Base-by-base conservation (phyloP, 2,888 invertebrate genomes). In the Apodemia mormo region DNA sequence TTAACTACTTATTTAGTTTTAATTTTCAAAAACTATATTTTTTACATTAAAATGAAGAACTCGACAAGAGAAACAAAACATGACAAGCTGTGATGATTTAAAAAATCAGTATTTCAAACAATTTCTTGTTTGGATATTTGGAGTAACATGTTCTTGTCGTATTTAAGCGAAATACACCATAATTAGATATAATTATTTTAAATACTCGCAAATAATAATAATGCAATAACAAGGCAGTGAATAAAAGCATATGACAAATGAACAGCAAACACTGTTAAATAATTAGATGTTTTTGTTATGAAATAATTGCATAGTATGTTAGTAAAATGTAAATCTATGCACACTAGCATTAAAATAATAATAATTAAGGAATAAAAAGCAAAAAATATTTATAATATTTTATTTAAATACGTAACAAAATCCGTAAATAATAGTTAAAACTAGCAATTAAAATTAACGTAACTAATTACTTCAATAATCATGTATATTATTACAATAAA, bases 341-440 rank as follows among this genome's bases (percentile, higher is more conserved):
- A 49, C 14, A 49, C 6, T 49, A 49, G 12, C 12, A 45, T 14
- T 45, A 45, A 45, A 12, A 45, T 45, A 43, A 40, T 40, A 45
- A 12, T 45, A 49, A 14, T 49, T n/a, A 49, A 37, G 33, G 70
- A 66, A 70, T 70, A 77, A 77, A 78, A 77, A 71, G 71, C 77
- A 69, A 43, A 70, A 70, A 73, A 72, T 72, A 76, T 78, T 78
- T 78, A 68, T n/a, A 67, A 70, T 68, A 72, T 54, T 74, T 82
- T 80, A 80, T 80, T 80, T 61, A 61, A 75, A 76, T 76, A 78
- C 79, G 78, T 77, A 78, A 78, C 64, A 72, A 72, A 67, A 68
- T 54, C 29, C 49, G 56, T 67, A 45, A 52, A 68, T 65, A 65
- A 54, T 70, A 67, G 56, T 45, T 65, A 65, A 66, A 54, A 37